Evolutionary conservation across 1,140 invertebrate genomes (phyloP), one percentile per base, ranked within the genome.

Genomic region (Panagrolaimus sp.): DNA sequence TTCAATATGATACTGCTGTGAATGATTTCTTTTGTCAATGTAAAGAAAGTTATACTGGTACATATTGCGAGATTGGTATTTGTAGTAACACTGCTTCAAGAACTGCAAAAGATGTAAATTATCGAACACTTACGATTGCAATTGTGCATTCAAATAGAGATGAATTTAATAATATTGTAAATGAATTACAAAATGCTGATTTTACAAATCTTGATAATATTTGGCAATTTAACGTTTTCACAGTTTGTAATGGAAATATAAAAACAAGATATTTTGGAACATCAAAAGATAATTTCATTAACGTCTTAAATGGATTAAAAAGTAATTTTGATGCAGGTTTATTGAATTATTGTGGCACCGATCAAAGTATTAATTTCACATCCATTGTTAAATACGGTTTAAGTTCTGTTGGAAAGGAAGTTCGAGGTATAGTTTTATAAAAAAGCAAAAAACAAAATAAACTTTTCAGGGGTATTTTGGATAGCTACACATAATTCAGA

Each of bases 231-330:
- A 57, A 57, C n/a, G 20, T 57, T 57, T 57, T 25, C 8, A 25
- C 20, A 16, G 20, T 27, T 57, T 57, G 51, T 27, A 27, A 57
- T 57, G 51, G 51, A n/a, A 20, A 57, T 11, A 57, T 5, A 11
- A 57, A n/a, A 57, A 57, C 51, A 57, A 57, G 20, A 11, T 57
- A 57, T 57, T 57, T 57, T 57, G 51, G 51, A n/a, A 57, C 51
- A 4, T 20, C 14, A 11, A 57, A 57, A 57, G 51, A 13, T 57
- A 27, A 14, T 11, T 57, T 57, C 11, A 8, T 57, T 16, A 57
- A 20, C 8, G 51, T 27, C 0, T 20, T 57, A 11, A 11, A 20
- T 2, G 20, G 20, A 20, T 20, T 57, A 5, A 57, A 57, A 57
- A 16, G 8, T 16, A 57, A 57, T 20, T 20, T 27, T 11, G 51